These are phyloP conservation scores for Argyresthia albistria DNA, from an alignment of 2,888 invertebrate species.

Conservation along the genomic window DNA sequence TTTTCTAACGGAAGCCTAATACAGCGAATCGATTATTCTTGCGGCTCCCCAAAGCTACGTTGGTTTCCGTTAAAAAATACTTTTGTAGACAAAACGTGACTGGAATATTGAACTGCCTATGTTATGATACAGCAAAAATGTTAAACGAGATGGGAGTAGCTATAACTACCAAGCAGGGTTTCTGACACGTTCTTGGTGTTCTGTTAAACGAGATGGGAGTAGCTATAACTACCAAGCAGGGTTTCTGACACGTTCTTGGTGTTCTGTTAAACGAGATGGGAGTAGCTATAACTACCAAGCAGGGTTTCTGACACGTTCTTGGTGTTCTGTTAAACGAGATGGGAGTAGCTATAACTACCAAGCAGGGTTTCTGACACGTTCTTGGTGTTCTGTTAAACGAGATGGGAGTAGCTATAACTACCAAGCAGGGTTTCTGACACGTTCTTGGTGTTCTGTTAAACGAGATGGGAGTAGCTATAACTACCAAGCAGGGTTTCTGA, in stretches of 20 bases:
- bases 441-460: not conserved
- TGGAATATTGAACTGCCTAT: not conserved
- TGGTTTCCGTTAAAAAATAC: slow-evolving; percentile 39
- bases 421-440: no score
- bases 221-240: not conserved
- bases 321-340: not conserved
- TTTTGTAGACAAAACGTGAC: not conserved
- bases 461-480: not conserved
- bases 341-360: not conserved
- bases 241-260: no score
- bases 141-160: not conserved
- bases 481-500: no score
- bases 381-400: not conserved
- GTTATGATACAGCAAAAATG: no score
- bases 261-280: not conserved
- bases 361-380: no score
- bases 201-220: not conserved
- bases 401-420: not conserved
- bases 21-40: slow-evolving; percentile 60
- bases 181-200: no score
- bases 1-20: slow-evolving; percentile 61
- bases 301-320: no score
- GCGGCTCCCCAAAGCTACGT: slow-evolving; percentile 31
- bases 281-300: not conserved
- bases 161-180: no score